Base-by-base conservation (phyloP, 2,888 invertebrate genomes). In the Myopa testacea region DNA sequence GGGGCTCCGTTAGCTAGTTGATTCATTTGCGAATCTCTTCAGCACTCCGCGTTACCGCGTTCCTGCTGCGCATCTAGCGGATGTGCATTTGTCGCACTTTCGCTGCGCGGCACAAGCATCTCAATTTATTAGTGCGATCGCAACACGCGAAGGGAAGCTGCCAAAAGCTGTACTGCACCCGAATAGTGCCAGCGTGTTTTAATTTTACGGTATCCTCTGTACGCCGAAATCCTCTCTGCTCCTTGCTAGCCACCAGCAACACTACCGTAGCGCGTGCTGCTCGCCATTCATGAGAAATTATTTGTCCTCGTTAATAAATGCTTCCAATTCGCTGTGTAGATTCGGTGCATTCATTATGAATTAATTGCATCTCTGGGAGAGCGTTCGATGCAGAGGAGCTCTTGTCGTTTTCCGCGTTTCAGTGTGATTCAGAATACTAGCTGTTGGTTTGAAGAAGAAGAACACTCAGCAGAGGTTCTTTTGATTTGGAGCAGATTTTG, bases 101-200 rank as follows among this genome's bases (percentile, higher is more conserved):
- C n/a, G 19, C 40, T 60, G 72, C 72, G 72, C 60, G 70, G 16
- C 26, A 45, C 63, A 63, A 62, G 50, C 38, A 62, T 70, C 55
- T 76, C 76, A 76, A 71, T 76, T 76, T 76, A 76, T 69, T 76
- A 69, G 63, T 65, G 71, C 65, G 16, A 7, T 60, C 63, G 40
- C 7, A 14, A 50, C 73, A 70, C 69, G 52, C 63, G 63, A 50
- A 58, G 60, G 65, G 45, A 60, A 52, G 19, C 65, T 75, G 38
- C 52, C 74, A 67, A 75, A 75, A 75, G 16, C 19, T 34, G 19
- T 63, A 16, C 19, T 19, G 12, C 63, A 50, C 14, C 6, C 26
- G 12, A 40, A 26, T 40, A 19, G 19, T n/a, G n/a, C 6, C 40
- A 50, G 68, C 40, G 38, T 69, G 68, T 68, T 40, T 26, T 45